Evolutionary conservation across 2,888 invertebrate species (phyloP), one percentile per base, ranked within the genome.

Genomic region (Creontiades dilutus): DNA sequence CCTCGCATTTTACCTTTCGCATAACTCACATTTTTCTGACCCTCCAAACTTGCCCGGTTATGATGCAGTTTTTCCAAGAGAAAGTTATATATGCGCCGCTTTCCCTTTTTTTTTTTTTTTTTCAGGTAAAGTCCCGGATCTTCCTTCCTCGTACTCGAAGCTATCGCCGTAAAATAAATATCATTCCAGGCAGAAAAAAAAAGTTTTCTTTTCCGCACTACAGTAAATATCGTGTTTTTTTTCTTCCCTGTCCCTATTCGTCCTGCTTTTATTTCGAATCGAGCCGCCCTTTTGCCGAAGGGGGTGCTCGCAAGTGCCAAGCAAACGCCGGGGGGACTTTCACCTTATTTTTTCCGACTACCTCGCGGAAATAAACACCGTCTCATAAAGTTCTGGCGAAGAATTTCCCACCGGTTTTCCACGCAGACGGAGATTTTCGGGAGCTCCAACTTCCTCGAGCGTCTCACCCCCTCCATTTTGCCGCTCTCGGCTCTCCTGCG

Each of bases 11-110:
- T 68, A 80, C 80, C 52, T 76, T 78, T 28, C 19, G 23, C 48
- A 88, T 88, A 88, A 76, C 78, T 78, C 88, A 80, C 88, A 88
- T 88, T 88, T 86, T 88, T 88, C 86, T 28, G 47, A 86, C 37
- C 75, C 55, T 52, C 48, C 78, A 86, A 75, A 68, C 16, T 75
- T n/a, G 37, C 46, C 52, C 52, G 55, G 82, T 82, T 47, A 82
- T 23, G 61, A 86, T 86, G 86, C 86, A 86, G 86, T 86, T 86
- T n/a, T 37, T 37, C 86, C 46, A 23, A 23, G 57, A 27, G 37
- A 27, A 37, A 61, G 85, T 85, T 55, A 57, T 61, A 37, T 61
- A 85, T 85, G 85, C 85, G 23, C 16, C 14, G 23, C 16, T 82
- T 82, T 14, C 23, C n/a, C 16, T 27, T 27, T 28, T 9, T 47